Conservation (phyloP, 2,113 vertebrate species). For the Chiloscyllium plagiosum region DNA sequence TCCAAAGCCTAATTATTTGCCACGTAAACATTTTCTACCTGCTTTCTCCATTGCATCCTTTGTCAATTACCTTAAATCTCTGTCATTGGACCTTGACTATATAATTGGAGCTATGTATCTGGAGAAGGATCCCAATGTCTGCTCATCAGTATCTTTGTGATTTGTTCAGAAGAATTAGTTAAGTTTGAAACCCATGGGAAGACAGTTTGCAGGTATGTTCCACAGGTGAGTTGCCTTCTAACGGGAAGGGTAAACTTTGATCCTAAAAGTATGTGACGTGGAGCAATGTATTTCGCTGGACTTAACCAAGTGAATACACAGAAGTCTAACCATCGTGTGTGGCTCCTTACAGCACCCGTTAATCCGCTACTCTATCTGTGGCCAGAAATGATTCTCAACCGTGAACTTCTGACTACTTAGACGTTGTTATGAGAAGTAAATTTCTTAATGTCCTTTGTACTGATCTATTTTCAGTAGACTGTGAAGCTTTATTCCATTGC, state of each 20-base stretch:
- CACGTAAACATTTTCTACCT: no score
- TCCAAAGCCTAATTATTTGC: no score
- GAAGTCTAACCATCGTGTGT: background rate
- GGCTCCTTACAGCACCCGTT: background rate
- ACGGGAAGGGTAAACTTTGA: background rate
- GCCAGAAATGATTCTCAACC: background rate
- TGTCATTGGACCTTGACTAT: background rate
- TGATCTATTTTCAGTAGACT: background rate
- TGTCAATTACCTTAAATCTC: no score
- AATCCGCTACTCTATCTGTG: background rate
- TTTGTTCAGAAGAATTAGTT: background rate
- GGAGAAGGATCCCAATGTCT: background rate
- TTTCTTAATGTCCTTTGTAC: background rate
- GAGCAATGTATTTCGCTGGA: background rate
- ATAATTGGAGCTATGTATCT: background rate
- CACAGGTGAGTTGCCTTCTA: background rate
- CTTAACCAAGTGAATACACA: background rate
- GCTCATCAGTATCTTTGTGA: background rate
- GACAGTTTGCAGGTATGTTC: background rate
- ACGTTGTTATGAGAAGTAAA: background rate
- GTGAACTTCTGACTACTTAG: background rate
- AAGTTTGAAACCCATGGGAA: background rate
- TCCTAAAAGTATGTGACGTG: background rate
- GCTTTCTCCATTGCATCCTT: no score
- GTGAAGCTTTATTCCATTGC: background rate